Conservation (phyloP, 2,113 vertebrate species). For the Andinoacara biseriatus region DNA sequence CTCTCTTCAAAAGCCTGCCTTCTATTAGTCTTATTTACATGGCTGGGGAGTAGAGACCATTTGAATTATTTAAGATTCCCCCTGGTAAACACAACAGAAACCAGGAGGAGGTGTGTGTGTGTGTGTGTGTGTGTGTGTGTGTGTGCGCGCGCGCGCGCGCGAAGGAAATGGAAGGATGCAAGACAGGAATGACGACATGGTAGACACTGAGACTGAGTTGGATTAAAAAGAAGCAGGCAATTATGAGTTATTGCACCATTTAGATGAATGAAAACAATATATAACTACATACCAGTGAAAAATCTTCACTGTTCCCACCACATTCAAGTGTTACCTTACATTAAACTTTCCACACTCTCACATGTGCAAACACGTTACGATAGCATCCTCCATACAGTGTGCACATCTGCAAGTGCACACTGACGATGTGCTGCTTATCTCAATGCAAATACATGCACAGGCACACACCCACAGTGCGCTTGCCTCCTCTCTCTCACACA, state of each 20-base stretch:
- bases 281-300: conserved; percentile 39
- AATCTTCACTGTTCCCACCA: conserved; percentile 30
- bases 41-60: conserved; percentile 54
- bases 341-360: conserved; percentile 17
- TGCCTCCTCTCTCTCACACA: conserved; percentile 66
- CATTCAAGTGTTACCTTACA: conserved; percentile 27
- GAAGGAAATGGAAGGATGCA: background rate
- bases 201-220: conserved; percentile 11
- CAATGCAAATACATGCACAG: conserved; percentile 69
- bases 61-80: conserved; percentile 75
- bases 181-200: conserved; percentile 21
- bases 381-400: conserved; percentile 29
- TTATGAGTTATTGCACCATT: conserved; percentile 56
- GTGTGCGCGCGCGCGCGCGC: no score
- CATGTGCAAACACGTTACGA: conserved; percentile 3
- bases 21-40: conserved; percentile 78
- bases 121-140: background rate
- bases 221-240: conserved; percentile 18
- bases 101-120: background rate
- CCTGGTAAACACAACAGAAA: conserved; percentile 67
- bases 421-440: conserved; percentile 46
- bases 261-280: conserved; percentile 61
- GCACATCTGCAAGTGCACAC: conserved; percentile 30
- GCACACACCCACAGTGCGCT: conserved; percentile 55
- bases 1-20: conserved; percentile 64